These are phyloP conservation scores for Sipha maydis DNA, from an alignment of 2,888 invertebrate genomes.

Conservation along the genomic window DNA sequence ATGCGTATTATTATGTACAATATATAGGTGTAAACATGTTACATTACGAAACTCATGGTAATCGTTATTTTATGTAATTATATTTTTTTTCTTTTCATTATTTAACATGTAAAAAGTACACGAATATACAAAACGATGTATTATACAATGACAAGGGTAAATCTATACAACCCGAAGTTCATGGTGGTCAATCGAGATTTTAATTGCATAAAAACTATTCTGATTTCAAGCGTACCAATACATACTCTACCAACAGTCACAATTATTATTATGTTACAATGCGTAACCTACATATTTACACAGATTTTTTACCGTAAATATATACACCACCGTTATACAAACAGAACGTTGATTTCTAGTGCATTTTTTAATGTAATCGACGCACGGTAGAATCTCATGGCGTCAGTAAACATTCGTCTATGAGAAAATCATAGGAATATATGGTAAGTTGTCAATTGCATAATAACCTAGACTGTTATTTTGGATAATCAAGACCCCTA, in stretches of 20 bases:
- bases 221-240: background rate
- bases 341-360: slow-evolving; percentile 43
- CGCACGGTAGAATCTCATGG: slow-evolving; percentile 1
- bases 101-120: slow-evolving; percentile 1
- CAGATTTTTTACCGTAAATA: background rate
- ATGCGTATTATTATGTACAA: background rate
- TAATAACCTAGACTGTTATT: slow-evolving; percentile 25
- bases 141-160: background rate
- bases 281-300: slow-evolving; percentile 2
- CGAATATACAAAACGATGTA: background rate
- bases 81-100: slow-evolving; percentile 25
- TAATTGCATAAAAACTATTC: slow-evolving; percentile 12
- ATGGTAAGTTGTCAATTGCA: slow-evolving; percentile 35
- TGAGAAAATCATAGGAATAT: background rate
- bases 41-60: background rate
- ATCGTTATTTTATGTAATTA: slow-evolving; percentile 43
- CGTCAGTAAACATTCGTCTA: slow-evolving; percentile 1
- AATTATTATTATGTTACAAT: background rate
- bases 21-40: slow-evolving; percentile 2
- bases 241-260: no score
- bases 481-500: slow-evolving; percentile 29
- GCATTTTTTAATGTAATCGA: slow-evolving; percentile 19
- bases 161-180: background rate
- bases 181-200: background rate
- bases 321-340: slow-evolving; percentile 1